Conservation (phyloP, 2,113 vertebrate species). For the Rhinogobius similis region DNA sequence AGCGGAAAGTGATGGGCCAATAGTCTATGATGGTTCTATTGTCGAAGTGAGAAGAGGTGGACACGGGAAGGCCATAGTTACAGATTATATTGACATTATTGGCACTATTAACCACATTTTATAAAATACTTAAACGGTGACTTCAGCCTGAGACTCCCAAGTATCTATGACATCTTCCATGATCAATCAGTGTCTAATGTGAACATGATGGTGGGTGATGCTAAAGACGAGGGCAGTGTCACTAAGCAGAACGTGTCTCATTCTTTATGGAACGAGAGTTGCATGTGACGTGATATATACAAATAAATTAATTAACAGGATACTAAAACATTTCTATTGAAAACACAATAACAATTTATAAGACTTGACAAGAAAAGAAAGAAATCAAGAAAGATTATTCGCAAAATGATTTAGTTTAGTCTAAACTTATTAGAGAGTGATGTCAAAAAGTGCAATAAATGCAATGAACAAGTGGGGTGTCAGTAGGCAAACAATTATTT, state of each 20-base stretch:
- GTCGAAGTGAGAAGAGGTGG: not conserved
- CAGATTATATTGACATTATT: not conserved
- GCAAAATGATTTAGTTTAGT: slow-evolving; percentile 29
- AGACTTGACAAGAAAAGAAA: slow-evolving; percentile 64
- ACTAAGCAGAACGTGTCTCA: slow-evolving; percentile 12
- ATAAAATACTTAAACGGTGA: not conserved
- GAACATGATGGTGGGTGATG: slow-evolving; percentile 19
- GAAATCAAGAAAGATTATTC: slow-evolving; percentile 37
- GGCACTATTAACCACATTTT: not conserved
- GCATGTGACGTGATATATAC: slow-evolving; percentile 26
- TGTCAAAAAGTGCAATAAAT: slow-evolving; percentile 64
- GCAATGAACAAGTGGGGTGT: slow-evolving; percentile 36
- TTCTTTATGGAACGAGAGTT: slow-evolving; percentile 16
- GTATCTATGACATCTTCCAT: not conserved
- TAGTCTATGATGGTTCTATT: not conserved
- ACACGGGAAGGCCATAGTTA: not conserved
- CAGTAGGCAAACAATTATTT: not conserved
- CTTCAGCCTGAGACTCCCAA: too few relatives aligned
- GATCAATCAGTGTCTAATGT: not conserved
- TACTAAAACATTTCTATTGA: slow-evolving; percentile 22
- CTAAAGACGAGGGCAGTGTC: not conserved
- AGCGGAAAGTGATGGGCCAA: not conserved
- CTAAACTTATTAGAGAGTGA: slow-evolving; percentile 25
- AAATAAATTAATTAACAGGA: slow-evolving; percentile 50
- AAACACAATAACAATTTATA: slow-evolving; percentile 53